Evolutionary conservation across 35 echinoderm and acorn worm species (phyloP), one percentile per base, ranked within the genome.

Genomic region (Lytechinus variegatus): DNA sequence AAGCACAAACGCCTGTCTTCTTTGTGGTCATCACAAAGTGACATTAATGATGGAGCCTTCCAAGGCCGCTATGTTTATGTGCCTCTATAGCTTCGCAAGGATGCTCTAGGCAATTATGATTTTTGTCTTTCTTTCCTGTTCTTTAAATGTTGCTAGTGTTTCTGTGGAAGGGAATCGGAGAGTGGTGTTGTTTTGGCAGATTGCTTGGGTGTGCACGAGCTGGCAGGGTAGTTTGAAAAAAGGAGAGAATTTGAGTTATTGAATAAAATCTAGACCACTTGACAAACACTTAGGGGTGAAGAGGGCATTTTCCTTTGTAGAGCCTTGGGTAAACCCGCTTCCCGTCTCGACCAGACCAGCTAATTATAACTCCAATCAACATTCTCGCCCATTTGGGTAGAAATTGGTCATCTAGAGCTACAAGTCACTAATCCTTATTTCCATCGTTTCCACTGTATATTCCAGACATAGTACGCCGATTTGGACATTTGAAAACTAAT

Each of bases 311-410:
- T 79, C 66, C 66, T 79, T 79, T 79, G 66, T 79, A 6, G 66
- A 24, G 66, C 24, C 66, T 79, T 6, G 19, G 19, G n/a, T 1
- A 79, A 79, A 79, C 66, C 66, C 66, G 19, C 66, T 79, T 58
- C 56, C 66, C n/a, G 19, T 79, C 66, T 24, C 33, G 21, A 79
- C 66, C n/a, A 19, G 66, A 16, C 88, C 24, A 12, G 88, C 88
- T 90, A 90, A 90, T 90, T 52, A 52, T 90, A 54, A 54, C 88
- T 44, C 29, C 88, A 90, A 90, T 90, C 52, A 90, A 90, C 88
- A 90, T 90, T 90, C 88, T 54, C 12, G 66, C 14, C 88, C 88
- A 52, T 54, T 90, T 90, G 29, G 28, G 88, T n/a, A 29, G 88
- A 90, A 90, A 33, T 52, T 52, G 88, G 8, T 54, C 33, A 90